Base-by-base conservation (phyloP, 2,113 vertebrate genomes). In the Tupaia chinensis region DNA sequence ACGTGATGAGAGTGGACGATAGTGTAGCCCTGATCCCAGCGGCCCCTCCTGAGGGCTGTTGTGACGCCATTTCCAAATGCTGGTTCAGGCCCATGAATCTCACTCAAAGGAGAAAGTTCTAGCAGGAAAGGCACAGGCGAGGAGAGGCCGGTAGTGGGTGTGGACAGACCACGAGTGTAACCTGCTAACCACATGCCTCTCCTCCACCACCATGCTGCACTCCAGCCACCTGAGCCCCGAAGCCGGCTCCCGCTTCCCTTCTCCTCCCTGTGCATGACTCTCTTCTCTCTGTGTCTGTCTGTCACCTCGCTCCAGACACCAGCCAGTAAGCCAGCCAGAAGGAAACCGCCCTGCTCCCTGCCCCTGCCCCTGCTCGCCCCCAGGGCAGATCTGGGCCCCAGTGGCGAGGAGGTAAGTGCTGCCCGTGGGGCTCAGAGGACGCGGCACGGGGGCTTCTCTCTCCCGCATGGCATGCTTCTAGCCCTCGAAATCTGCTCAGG, bases 291-390 rank as follows among this genome's bases (percentile, higher is more conserved):
- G 60, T 96, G 95, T 97, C 76, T 74, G 86, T 95, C 98, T 98
- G 91, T 98, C 96, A 19, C 63, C 97, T 95, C 90, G 96, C 97
- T 97, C 98, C 88, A 99, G 99, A 98, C 98, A 78, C 98, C 98
- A 92, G 94, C 97, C 95, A 97, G 94, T 96, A 98, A 98, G 72
- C 98, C 99, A 97, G 87, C 97, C 72, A 97, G 98, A 96, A 98
- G 98, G 97, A 99, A 98, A 97, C 99, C 99, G 0, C 99, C 99
- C 91, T 99, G 98, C 94, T 99, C 98, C 58, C 99, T 99, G 83
- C 98, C 98, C 17, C 99, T 99, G 83, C 98, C 98, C 17, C 69
- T 99, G 93, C 97, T 97, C 87, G 83, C 97, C 85, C 97, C 97
- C 96, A 99, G 98, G 97, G 91, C 94, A 27, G 98, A 98, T 84